A percentile compares a stretch with the other conserved stretches of the same genome.
Conservation (phyloP, 2,888 invertebrate genomes). For the Protophormia terraenovae region DNA sequence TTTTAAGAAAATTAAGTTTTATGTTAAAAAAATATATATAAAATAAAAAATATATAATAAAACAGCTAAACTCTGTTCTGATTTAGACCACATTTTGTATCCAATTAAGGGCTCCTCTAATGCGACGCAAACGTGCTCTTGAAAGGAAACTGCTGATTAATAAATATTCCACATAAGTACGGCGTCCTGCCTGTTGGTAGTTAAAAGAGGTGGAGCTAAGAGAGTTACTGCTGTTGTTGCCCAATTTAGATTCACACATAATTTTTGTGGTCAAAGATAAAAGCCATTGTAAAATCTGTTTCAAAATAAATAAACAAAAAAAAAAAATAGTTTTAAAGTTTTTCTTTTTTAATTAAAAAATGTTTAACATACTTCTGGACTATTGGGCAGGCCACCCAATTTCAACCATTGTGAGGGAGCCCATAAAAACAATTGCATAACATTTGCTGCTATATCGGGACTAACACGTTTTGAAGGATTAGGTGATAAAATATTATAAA, state of each 20-base stretch:
- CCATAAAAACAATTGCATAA: slow-evolving; percentile 89
- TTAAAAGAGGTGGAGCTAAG: background rate
- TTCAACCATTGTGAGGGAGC: slow-evolving; percentile 87
- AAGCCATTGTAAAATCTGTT: slow-evolving; percentile 89
- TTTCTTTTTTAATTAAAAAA: background rate
- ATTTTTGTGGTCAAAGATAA: slow-evolving; percentile 88
- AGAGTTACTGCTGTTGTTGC: background rate
- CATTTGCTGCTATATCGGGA: slow-evolving; percentile 88
- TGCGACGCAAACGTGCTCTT: slow-evolving; percentile 84
- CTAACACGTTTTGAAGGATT: slow-evolving; percentile 85
- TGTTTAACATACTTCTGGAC: slow-evolving; percentile 83
- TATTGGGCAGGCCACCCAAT: slow-evolving; percentile 83
- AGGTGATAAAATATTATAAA: slow-evolving; percentile 85
- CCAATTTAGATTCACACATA: slow-evolving; percentile 84
- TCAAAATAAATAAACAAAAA: slow-evolving; percentile 7
- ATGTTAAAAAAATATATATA: background rate
- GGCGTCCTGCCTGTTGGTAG: slow-evolving; percentile 80
- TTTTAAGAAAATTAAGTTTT: slow-evolving; percentile 1
- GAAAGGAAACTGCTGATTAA: slow-evolving; percentile 87
- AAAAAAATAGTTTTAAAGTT: background rate
- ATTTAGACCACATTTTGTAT: slow-evolving; percentile 82
- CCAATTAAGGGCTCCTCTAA: slow-evolving; percentile 85
- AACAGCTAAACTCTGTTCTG: background rate
- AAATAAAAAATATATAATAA: slow-evolving; percentile 13
- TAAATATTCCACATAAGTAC: slow-evolving; percentile 87